Evolutionary conservation across 1,140 invertebrate genomes (phyloP), one percentile per base, ranked within the genome.

Genomic region (Ditylenchus dipsaci): DNA sequence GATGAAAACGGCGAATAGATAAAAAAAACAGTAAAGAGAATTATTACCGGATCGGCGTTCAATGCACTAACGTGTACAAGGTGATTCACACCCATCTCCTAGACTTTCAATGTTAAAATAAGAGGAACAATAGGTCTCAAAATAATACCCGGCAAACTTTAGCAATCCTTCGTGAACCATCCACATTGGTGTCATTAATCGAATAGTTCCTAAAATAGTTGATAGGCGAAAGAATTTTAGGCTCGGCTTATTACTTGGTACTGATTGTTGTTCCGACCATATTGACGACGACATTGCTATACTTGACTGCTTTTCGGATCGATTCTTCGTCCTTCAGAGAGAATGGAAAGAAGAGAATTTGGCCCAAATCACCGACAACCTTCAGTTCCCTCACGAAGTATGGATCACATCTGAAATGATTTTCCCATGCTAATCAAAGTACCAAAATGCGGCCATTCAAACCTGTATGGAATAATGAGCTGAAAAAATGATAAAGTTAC

Each of bases 251-350:
- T 75, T 82, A 88, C 85, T 87, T 90, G 0, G 95, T 98, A 84
- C 95, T 91, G 86, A 89, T 92, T 72, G 95, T 89, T 62, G 90
- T 86, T 26, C 95, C 94, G 77, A 98, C 88, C 43, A 96, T 86
- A 85, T 99, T 99, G 72, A 99, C 89, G 13, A 98, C 95, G 68
- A 97, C 90, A 86, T 97, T 96, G 0, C 95, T 97, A 85, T 98
- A 91, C 78, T 91, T 90, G 5, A 97, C 87, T 13, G 89, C 89
- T 84, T 90, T 91, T 3, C 88, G 85, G 74, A 98, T 90, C 0
- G 89, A 89, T n/a, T 90, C 89, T 78, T 95, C 91, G 86, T 98
- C 92, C 53, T 87, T 86, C 23, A 97, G 78, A 80, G 93, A 78
- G 82, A 88, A 96, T 1, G 90, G 91, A 73, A 83, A 78, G 78